These are phyloP conservation scores for Chiroxiphia lanceolata DNA, from an alignment of 2,797 vertebrate species.

Conservation along the genomic window DNA sequence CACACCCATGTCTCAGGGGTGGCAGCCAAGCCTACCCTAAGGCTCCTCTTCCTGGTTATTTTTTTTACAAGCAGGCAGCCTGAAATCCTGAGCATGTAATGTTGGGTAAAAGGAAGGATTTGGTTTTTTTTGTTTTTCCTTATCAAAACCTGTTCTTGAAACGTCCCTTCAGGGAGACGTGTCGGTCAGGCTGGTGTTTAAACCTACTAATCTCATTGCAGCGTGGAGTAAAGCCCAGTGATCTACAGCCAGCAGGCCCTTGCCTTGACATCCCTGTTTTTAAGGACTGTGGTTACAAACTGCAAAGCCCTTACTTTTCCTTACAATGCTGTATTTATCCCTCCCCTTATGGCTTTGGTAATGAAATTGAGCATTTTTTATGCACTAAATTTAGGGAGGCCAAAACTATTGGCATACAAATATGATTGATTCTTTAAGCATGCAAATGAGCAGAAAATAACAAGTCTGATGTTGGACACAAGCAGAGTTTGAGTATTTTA, in stretches of 20 bases:
- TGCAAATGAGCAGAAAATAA: conserved; percentile 15
- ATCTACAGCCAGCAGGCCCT: background rate
- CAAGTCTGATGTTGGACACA: background rate
- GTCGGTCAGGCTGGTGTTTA: background rate
- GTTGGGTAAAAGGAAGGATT: background rate
- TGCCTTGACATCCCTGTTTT: background rate
- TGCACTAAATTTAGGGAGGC: background rate
- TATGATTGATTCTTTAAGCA: background rate
- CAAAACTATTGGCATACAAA: conserved; percentile 47
- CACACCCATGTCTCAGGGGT: fast-evolving
- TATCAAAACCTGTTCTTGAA: background rate
- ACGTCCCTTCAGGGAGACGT: background rate
- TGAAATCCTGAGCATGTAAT: background rate
- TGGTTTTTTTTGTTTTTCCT: background rate
- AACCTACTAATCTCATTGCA: background rate
- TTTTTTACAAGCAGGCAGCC: background rate
- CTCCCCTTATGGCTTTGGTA: background rate
- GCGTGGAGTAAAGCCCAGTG: background rate
- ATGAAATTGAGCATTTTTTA: conserved; percentile 2
- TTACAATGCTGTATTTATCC: background rate
- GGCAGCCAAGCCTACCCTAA: background rate
- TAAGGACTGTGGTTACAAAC: background rate
- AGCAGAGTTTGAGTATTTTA: background rate
- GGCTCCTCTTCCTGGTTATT: background rate
- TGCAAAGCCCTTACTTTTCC: background rate